A percentile compares a stretch with the other conserved stretches of the same genome.
These are phyloP conservation scores for Meda fulgida DNA, from an alignment of 2,797 vertebrate genomes.

Conservation along the genomic window DNA sequence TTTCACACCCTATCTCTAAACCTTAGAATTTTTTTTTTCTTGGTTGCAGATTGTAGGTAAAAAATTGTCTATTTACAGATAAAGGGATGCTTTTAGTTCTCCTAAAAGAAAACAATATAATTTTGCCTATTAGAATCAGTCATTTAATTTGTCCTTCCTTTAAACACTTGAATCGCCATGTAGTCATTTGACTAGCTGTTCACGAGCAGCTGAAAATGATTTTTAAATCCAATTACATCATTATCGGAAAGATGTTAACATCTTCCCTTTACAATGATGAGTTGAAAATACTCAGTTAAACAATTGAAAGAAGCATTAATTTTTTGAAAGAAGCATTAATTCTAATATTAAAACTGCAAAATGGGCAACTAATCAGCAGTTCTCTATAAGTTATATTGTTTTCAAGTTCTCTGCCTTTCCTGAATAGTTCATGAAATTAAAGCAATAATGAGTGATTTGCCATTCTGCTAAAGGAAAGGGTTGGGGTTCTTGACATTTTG, in stretches of 20 bases:
- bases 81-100: not conserved
- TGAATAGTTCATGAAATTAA: not conserved
- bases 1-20: not conserved
- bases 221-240: constrained; percentile 6
- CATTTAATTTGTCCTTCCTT: not conserved
- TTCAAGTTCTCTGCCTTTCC: not conserved
- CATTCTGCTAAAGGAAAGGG: not conserved
- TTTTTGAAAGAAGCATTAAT: constrained; percentile 2
- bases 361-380: not conserved
- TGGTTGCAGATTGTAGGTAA: no score
- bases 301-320: not conserved
- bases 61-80: not conserved
- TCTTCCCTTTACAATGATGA: not conserved
- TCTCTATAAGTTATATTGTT: not conserved
- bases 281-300: not conserved
- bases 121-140: constrained; percentile 2
- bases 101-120: constrained; percentile 1
- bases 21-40: not conserved
- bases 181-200: not conserved
- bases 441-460: not conserved
- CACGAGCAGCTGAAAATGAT: not conserved
- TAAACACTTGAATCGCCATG: not conserved
- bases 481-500: not conserved
- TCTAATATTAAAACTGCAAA: no score
- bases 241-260: not conserved